phyloP scores from a whole-genome alignment of 1,140 invertebrate genomes.

The Bathynomus jamesi region DNA sequence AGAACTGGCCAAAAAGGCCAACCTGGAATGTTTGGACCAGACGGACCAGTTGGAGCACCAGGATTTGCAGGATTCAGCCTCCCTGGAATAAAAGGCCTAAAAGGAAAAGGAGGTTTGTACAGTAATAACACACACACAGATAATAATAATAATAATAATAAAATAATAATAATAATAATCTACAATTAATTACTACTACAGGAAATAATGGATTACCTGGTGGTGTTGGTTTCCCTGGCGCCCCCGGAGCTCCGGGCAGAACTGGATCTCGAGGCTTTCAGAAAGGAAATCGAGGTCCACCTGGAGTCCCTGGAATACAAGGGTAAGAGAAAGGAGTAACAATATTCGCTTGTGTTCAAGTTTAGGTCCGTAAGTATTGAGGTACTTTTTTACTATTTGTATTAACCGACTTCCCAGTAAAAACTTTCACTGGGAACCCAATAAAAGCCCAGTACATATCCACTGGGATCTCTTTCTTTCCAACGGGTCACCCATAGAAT shows the following conservation, averaged over 20 bases:
- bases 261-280: slow-evolving; percentile 3
- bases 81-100: not conserved
- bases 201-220: not conserved
- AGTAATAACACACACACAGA: not conserved
- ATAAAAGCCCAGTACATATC: too few relatives aligned
- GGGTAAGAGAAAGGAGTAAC: too few relatives aligned
- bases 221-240: not conserved
- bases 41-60: not conserved
- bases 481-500: too few relatives aligned
- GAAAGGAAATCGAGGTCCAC: slow-evolving; percentile 4
- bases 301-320: not conserved
- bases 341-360: too few relatives aligned
- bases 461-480: too few relatives aligned
- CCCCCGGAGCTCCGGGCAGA: not conserved
- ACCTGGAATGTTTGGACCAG: not conserved
- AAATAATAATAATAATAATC: not conserved
- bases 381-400: too few relatives aligned
- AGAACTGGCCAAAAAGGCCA: not conserved
- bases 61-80: not conserved
- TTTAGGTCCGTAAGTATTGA: too few relatives aligned
- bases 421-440: too few relatives aligned
- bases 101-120: not conserved
- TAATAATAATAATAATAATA: not conserved
- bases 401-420: too few relatives aligned
- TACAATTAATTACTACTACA: not conserved